phyloP scores from a whole-genome alignment of 2,888 invertebrate species.

The Noctua janthina region DNA sequence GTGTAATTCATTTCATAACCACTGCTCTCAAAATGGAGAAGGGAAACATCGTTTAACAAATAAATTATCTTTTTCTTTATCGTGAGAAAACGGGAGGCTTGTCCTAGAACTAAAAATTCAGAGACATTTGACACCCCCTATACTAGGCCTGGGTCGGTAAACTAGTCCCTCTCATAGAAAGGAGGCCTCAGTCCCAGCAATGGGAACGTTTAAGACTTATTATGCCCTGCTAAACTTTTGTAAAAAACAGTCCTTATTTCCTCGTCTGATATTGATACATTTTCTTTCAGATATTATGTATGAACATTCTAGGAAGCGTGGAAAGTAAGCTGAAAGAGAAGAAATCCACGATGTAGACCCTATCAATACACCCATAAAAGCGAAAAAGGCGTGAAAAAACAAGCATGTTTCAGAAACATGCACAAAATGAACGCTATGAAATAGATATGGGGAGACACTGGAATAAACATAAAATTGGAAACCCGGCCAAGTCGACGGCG shows the following conservation, averaged over 20 bases:
- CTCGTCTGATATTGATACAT: background rate
- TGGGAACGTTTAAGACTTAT: background rate
- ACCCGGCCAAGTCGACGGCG: slow-evolving; percentile 35
- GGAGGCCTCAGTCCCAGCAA: background rate
- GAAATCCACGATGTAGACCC: background rate
- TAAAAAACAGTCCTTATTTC: background rate
- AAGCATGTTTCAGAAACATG: slow-evolving; percentile 24
- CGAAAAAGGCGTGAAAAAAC: slow-evolving; percentile 15
- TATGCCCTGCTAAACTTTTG: background rate
- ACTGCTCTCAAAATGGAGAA: background rate
- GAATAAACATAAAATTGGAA: slow-evolving; percentile 48
- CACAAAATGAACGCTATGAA: slow-evolving; percentile 45
- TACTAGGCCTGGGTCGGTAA: background rate
- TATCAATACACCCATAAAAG: background rate
- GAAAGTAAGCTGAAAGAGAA: background rate
- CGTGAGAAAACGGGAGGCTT: background rate
- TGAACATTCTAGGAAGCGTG: background rate
- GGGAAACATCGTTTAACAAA: too few relatives aligned
- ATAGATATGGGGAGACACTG: slow-evolving; percentile 31
- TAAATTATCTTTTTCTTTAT: too few relatives aligned
- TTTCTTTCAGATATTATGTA: background rate
- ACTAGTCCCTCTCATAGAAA: background rate
- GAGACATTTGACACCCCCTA: background rate
- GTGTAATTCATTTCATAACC: background rate
- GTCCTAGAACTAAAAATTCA: background rate